These are phyloP conservation scores for Myopa tessellatipennis DNA, from an alignment of 2,888 invertebrate species.

Conservation along the genomic window DNA sequence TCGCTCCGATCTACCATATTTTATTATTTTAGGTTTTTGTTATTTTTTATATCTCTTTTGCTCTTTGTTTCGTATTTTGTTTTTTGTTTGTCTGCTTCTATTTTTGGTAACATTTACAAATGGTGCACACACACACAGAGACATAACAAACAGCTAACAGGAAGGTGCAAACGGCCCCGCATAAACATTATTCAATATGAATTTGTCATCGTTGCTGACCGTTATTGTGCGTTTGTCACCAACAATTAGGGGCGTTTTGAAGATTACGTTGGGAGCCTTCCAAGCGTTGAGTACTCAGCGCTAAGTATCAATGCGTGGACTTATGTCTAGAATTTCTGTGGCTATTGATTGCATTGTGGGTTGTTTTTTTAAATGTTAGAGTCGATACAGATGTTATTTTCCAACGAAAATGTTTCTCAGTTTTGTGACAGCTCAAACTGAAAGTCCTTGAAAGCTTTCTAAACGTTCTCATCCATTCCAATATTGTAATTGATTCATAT, in stretches of 20 bases:
- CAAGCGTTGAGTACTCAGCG: not conserved
- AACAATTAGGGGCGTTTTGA: conserved; percentile 53
- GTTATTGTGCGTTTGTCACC: conserved; percentile 55
- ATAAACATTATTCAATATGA: conserved; percentile 60
- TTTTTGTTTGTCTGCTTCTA: conserved; percentile 35
- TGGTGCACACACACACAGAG: conserved; percentile 26
- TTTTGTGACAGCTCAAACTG: no score
- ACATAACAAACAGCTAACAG: not conserved
- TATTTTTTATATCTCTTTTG: conserved; percentile 45
- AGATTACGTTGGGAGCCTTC: conserved; percentile 7
- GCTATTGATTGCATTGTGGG: not conserved
- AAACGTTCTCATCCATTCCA: no score
- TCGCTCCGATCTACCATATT: conserved; percentile 44
- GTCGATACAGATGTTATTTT: no score
- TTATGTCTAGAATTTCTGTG: no score
- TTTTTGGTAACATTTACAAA: conserved; percentile 57
- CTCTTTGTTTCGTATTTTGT: conserved; percentile 38
- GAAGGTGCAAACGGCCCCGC: conserved; percentile 53
- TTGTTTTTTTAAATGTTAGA: not conserved
- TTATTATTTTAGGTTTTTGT: conserved; percentile 59
- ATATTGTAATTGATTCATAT: no score
- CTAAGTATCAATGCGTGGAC: not conserved
- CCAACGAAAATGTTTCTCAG: no score
- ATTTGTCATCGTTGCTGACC: conserved; percentile 21
- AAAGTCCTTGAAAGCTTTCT: no score